These are phyloP conservation scores for Hedychridium roseum DNA, from an alignment of 2,888 invertebrate species.

Conservation along the genomic window DNA sequence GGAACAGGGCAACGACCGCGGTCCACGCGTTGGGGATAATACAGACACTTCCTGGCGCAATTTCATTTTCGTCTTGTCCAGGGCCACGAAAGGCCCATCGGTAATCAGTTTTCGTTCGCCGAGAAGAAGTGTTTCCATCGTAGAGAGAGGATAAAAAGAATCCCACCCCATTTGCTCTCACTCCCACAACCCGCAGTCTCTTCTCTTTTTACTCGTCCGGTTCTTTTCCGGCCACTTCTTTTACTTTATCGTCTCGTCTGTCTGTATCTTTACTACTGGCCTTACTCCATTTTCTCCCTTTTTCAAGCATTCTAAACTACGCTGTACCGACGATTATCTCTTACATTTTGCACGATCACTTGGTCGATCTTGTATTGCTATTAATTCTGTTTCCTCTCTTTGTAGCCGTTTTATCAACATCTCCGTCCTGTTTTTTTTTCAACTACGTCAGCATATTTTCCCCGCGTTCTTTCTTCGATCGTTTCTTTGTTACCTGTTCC, in stretches of 20 bases:
- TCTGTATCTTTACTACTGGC: too few relatives aligned
- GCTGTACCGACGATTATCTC: too few relatives aligned
- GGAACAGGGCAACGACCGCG: slow-evolving; percentile 4
- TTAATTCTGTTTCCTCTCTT: too few relatives aligned
- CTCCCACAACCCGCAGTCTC: background rate
- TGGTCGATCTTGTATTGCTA: too few relatives aligned
- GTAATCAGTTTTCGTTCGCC: slow-evolving; percentile 42
- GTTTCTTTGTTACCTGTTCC: too few relatives aligned
- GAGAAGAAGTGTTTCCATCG: slow-evolving; percentile 25
- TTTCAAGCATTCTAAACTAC: too few relatives aligned
- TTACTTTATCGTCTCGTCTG: slow-evolving; percentile 21
- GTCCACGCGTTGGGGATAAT: slow-evolving; percentile 28
- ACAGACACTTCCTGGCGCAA: slow-evolving; percentile 41
- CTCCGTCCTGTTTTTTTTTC: slow-evolving; percentile 3
- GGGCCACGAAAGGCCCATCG: slow-evolving; percentile 30
- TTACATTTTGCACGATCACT: too few relatives aligned
- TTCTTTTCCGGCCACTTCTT: slow-evolving; percentile 8
- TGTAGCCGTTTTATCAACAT: slow-evolving; percentile 2
- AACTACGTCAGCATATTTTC: slow-evolving; percentile 27
- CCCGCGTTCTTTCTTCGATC: too few relatives aligned
- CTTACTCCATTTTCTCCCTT: slow-evolving; percentile 14
- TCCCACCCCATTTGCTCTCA: background rate
- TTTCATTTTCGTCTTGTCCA: slow-evolving; percentile 41
- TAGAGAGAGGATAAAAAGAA: slow-evolving; percentile 33
- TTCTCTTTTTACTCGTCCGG: background rate